These are phyloP conservation scores for Notothenia coriiceps DNA, from an alignment of 2,113 vertebrate species.

Conservation along the genomic window DNA sequence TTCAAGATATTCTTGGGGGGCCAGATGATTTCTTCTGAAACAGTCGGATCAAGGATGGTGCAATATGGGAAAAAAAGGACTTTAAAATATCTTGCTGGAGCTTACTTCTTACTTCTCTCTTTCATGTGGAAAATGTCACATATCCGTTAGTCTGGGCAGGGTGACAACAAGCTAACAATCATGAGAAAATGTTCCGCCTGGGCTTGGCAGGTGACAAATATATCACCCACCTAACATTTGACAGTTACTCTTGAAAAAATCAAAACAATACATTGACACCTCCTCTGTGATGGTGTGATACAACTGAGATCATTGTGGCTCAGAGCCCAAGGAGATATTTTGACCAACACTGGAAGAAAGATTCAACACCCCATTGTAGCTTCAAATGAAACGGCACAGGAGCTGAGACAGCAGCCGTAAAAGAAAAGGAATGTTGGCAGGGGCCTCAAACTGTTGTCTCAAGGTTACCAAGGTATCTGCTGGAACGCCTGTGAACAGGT, in stretches of 20 bases:
- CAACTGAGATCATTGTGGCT: conserved; percentile 24
- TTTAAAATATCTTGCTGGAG: conserved; percentile 31
- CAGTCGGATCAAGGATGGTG: conserved; percentile 25
- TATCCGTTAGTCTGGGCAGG: conserved; percentile 2
- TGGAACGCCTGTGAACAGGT: conserved; percentile 78
- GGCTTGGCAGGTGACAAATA: not conserved
- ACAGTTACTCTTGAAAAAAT: conserved; percentile 1
- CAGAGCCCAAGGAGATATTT: conserved; percentile 1
- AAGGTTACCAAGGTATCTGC: conserved; percentile 80
- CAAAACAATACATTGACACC: not conserved
- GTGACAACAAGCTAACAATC: conserved; percentile 6
- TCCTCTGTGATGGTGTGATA: conserved; percentile 5
- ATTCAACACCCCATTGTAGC: not conserved
- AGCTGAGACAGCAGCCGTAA: conserved; percentile 51
- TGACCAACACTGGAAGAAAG: conserved; percentile 17
- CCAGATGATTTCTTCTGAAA: conserved; percentile 44
- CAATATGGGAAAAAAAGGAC: not conserved
- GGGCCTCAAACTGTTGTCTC: conserved; percentile 68
- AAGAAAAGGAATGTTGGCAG: conserved; percentile 60
- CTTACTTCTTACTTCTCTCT: not conserved
- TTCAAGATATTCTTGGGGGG: conserved; percentile 17
- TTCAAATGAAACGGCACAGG: conserved; percentile 46
- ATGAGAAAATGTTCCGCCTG: conserved; percentile 3
- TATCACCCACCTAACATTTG: not conserved
- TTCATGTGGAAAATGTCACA: conserved; percentile 40